A percentile compares a stretch with the other conserved stretches of the same genome.
phyloP scores from a whole-genome alignment of 2,888 invertebrate species.

The Morpho deidamia region DNA sequence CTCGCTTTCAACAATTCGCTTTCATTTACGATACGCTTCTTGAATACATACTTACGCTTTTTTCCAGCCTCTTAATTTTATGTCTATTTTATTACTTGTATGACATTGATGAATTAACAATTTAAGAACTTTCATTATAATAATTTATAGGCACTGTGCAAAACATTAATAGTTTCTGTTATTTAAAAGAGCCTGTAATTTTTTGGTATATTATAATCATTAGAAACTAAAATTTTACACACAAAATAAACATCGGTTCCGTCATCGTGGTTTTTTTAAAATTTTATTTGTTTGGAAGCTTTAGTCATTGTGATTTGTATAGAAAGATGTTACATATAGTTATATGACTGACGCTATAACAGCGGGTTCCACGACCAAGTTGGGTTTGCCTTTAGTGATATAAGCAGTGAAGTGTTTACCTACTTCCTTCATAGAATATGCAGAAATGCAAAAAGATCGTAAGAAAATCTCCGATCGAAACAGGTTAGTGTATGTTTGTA shows the following conservation, averaged over 20 bases:
- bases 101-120: slow-evolving; percentile 22
- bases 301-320: too few species aligned
- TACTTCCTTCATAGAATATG: not conserved
- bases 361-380: too few species aligned
- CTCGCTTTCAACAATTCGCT: slow-evolving; percentile 48
- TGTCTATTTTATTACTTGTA: slow-evolving; percentile 21
- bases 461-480: not conserved
- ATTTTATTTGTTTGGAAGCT: too few species aligned
- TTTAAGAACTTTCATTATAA: slow-evolving; percentile 15
- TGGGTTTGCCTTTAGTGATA: too few species aligned
- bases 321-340: too few species aligned
- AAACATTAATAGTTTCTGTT: too few species aligned
- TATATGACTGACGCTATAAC: too few species aligned
- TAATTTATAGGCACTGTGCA: not conserved
- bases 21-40: slow-evolving; percentile 31
- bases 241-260: too few species aligned
- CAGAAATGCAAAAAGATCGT: not conserved
- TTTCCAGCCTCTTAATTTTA: slow-evolving; percentile 20
- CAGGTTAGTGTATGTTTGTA: slow-evolving; percentile 21
- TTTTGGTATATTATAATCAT: too few species aligned
- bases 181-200: not conserved
- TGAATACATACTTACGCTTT: slow-evolving; percentile 23
- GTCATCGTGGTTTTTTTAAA: too few species aligned
- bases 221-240: too few species aligned
- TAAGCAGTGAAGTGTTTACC: too few species aligned